A percentile compares a stretch with the other conserved stretches of the same genome.
Conservation (phyloP, 2,888 invertebrate species). For the Syrphus vitripennis region DNA sequence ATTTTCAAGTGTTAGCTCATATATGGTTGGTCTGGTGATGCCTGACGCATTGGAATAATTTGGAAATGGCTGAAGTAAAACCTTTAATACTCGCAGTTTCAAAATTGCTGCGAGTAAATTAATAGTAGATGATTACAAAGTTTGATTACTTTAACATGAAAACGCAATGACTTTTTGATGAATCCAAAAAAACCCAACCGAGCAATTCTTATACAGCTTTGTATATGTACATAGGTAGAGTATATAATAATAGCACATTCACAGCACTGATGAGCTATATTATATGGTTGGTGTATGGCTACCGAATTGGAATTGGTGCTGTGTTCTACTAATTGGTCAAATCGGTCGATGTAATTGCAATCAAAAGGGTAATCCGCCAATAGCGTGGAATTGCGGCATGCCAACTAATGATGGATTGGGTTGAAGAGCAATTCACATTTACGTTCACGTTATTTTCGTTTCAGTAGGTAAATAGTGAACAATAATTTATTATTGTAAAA, state of each 20-base stretch:
- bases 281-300: background rate
- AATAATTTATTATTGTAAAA: background rate
- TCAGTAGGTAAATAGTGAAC: background rate
- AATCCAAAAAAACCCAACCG: conserved; percentile 2
- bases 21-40: too few relatives aligned
- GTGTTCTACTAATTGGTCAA: conserved; percentile 49
- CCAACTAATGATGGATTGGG: conserved; percentile 51
- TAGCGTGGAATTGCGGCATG: conserved; percentile 28
- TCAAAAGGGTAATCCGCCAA: conserved; percentile 37
- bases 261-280: background rate
- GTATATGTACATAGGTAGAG: background rate
- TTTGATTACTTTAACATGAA: conserved; percentile 59
- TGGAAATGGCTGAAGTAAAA: conserved; percentile 29
- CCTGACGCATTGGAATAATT: conserved; percentile 8
- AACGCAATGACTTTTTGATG: conserved; percentile 23
- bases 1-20: too few relatives aligned
- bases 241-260: background rate
- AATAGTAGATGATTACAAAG: conserved; percentile 65
- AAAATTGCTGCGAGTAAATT: conserved; percentile 44
- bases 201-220: background rate
- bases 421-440: too few relatives aligned
- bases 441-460: background rate
- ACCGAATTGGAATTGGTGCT: background rate
- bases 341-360: conserved; percentile 58
- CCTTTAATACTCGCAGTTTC: conserved; percentile 22